These are phyloP conservation scores for Moxostoma hubbsi DNA, from an alignment of 2,797 vertebrate species.

Conservation along the genomic window DNA sequence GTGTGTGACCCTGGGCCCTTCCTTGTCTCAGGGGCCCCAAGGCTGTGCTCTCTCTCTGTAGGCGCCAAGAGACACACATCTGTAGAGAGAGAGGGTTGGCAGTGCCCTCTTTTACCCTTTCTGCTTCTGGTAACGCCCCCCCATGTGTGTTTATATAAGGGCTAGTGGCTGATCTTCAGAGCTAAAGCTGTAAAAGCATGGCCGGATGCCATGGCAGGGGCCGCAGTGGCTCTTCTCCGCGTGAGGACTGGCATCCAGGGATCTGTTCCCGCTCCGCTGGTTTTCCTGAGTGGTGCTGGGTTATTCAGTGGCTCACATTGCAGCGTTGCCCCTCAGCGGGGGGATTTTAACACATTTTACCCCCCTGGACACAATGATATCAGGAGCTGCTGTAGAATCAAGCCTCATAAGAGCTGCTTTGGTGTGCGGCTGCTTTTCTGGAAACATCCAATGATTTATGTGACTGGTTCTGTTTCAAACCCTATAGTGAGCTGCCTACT, in stretches of 20 bases:
- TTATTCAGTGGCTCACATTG: background rate
- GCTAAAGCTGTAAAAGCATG: background rate
- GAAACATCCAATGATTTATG: no score
- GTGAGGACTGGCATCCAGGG: background rate
- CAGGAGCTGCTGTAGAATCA: background rate
- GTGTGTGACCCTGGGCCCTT: conserved; percentile 28
- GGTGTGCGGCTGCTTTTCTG: no score
- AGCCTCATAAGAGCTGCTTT: no score
- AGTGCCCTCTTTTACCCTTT: background rate
- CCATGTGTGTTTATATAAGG: background rate
- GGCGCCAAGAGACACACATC: conserved; percentile 31
- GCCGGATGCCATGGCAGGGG: background rate
- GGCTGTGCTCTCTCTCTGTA: conserved; percentile 25
- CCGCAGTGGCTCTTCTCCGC: background rate
- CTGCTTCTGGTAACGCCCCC: background rate
- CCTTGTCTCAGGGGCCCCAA: conserved; percentile 22
- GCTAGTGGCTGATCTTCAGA: background rate
- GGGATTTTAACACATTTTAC: background rate
- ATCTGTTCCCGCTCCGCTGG: background rate
- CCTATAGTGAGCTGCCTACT: no score
- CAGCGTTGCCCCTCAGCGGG: background rate
- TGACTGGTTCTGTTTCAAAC: no score
- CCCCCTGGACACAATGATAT: background rate
- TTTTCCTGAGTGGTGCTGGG: background rate
- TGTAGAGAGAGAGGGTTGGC: conserved; percentile 15